Evolutionary conservation across 2,888 invertebrate genomes (phyloP).

Genomic region (Torymus texanus): DNA sequence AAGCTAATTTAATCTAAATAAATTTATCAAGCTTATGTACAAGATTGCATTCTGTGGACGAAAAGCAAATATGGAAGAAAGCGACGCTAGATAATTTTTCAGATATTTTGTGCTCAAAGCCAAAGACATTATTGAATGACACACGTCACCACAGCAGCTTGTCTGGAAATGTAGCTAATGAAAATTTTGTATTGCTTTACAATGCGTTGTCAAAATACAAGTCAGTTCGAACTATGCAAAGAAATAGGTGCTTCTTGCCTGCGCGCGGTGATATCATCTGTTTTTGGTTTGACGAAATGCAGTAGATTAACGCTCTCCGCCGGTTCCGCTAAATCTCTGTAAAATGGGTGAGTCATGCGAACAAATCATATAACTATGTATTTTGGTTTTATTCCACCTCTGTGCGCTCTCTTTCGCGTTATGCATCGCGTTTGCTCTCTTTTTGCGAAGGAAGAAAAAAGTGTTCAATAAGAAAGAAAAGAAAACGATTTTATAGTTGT

Average conservation of each 20-base stretch:
- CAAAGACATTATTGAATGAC: not conserved
- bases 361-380: constrained; percentile 54
- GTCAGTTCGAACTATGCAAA: constrained; percentile 49
- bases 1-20: no score
- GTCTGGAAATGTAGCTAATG: constrained; percentile 25
- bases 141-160: constrained; percentile 8
- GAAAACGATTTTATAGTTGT: constrained; percentile 24
- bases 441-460: no score
- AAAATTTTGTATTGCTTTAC: constrained; percentile 28
- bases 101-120: no score
- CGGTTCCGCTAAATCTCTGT: constrained; percentile 72
- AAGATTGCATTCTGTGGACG: no score
- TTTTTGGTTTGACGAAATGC: constrained; percentile 71
- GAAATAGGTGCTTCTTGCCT: constrained; percentile 71
- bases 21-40: no score
- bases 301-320: constrained; percentile 73
- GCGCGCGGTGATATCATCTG: constrained; percentile 69
- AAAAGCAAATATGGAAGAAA: constrained; percentile 10
- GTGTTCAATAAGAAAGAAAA: not conserved
- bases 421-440: not conserved
- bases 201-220: not conserved
- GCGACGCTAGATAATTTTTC: not conserved
- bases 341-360: constrained; percentile 67
- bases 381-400: constrained; percentile 11
- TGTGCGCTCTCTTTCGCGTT: not conserved